Evolutionary conservation across 2,797 vertebrate species (phyloP).

Genomic region (Poecile montanus): DNA sequence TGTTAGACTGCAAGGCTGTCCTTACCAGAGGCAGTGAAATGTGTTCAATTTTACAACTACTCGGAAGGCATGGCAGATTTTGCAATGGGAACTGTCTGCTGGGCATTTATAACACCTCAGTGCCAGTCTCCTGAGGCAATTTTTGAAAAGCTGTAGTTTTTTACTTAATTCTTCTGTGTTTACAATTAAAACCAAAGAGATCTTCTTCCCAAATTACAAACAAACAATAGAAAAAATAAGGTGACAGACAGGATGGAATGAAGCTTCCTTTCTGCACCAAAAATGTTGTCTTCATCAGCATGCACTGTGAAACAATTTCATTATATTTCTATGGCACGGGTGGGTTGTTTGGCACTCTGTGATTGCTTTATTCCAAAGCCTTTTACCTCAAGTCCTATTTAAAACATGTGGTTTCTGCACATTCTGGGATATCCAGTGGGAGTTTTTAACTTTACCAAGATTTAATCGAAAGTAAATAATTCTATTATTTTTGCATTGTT

Average conservation of each 20-base stretch:
- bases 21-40: not conserved
- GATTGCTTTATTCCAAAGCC: not conserved
- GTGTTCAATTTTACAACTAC: not conserved
- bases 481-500: not conserved
- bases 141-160: not conserved
- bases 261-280: not conserved
- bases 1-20: not conserved
- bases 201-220: not conserved
- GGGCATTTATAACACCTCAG: not conserved
- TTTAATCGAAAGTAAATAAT: not conserved
- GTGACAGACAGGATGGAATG: not conserved
- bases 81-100: not conserved
- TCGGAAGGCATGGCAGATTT: not conserved
- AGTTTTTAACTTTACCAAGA: not conserved
- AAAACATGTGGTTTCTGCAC: not conserved
- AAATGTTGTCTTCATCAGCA: not conserved
- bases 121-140: not conserved
- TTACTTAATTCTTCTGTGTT: not conserved
- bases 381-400: not conserved
- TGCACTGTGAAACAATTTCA: not conserved
- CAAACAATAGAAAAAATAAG: not conserved
- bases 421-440: not conserved
- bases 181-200: conserved; percentile 1
- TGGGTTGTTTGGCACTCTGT: not conserved
- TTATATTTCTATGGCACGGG: not conserved